These are phyloP conservation scores for Vulpes lagopus DNA, from an alignment of 2,113 vertebrate species.

Conservation along the genomic window DNA sequence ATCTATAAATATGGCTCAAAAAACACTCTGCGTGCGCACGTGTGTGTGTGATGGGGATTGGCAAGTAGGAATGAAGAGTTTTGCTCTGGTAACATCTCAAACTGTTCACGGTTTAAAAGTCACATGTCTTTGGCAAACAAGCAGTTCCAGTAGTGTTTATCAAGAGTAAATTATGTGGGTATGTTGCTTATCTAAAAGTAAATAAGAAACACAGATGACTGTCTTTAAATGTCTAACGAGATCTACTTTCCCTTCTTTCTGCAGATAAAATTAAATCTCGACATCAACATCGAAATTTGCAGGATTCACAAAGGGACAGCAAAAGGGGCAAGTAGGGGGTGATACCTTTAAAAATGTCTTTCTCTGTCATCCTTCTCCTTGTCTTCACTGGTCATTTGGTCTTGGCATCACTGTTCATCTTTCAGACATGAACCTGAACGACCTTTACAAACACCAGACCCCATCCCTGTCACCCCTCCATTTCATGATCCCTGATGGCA, in stretches of 20 bases:
- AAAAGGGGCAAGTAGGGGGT: background rate
- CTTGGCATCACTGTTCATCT: background rate
- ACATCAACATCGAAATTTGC: background rate
- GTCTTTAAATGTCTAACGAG: background rate
- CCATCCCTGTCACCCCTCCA: background rate
- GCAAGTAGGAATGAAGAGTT: background rate
- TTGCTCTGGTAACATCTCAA: background rate
- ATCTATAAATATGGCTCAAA: background rate
- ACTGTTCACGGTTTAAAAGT: background rate
- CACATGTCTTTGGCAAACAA: background rate
- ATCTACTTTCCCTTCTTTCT: slow-evolving; percentile 38
- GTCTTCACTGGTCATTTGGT: too few species aligned
- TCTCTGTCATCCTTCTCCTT: background rate
- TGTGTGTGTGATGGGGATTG: background rate
- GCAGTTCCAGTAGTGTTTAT: background rate
- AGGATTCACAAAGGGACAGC: background rate
- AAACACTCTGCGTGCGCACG: accelerated
- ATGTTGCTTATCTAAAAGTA: slow-evolving; percentile 50
- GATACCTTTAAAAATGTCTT: background rate
- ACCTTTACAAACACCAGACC: background rate
- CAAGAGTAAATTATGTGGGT: background rate
- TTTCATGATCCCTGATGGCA: background rate
- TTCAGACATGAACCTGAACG: background rate
- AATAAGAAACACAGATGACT: slow-evolving; percentile 34
- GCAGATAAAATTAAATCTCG: slow-evolving; percentile 21